These are phyloP conservation scores for Agrilus planipennis DNA, from an alignment of 1,140 invertebrate genomes.

Conservation along the genomic window DNA sequence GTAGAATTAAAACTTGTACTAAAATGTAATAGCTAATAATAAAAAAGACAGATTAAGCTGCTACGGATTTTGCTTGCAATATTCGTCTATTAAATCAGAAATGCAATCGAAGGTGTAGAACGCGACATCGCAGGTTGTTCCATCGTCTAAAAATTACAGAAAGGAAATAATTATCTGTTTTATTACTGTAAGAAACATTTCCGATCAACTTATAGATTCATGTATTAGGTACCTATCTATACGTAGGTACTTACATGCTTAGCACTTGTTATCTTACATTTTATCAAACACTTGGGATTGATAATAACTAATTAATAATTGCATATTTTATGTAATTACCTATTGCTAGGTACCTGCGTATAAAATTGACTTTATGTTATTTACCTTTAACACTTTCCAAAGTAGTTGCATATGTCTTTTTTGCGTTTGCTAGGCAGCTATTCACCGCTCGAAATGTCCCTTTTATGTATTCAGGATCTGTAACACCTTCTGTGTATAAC, in stretches of 20 bases:
- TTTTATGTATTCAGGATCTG: conserved; percentile 56
- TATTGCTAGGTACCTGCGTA: no score
- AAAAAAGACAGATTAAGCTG: no score
- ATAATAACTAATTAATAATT: no score
- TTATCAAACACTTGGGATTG: no score
- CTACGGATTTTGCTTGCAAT: conserved; percentile 38
- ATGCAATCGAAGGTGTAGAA: conserved; percentile 64
- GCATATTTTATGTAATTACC: no score
- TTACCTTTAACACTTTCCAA: conserved; percentile 19
- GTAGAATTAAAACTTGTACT: no score
- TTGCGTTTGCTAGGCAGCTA: conserved; percentile 40
- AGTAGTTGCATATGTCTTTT: conserved; percentile 19
- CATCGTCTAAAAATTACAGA: conserved; percentile 42
- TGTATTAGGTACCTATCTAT: not conserved
- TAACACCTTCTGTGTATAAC: conserved; percentile 55
- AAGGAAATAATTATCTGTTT: conserved; percentile 10
- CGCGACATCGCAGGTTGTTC: conserved; percentile 54
- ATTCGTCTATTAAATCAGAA: conserved; percentile 54
- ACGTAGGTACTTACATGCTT: conserved; percentile 1
- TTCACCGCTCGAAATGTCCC: conserved; percentile 52
- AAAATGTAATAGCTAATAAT: no score
- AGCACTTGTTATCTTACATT: conserved; percentile 3
- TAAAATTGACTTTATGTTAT: no score
- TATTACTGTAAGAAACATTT: no score
- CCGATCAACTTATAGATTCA: no score